These are phyloP conservation scores for Wasmannia auropunctata DNA, from an alignment of 1,140 invertebrate genomes.

Conservation along the genomic window DNA sequence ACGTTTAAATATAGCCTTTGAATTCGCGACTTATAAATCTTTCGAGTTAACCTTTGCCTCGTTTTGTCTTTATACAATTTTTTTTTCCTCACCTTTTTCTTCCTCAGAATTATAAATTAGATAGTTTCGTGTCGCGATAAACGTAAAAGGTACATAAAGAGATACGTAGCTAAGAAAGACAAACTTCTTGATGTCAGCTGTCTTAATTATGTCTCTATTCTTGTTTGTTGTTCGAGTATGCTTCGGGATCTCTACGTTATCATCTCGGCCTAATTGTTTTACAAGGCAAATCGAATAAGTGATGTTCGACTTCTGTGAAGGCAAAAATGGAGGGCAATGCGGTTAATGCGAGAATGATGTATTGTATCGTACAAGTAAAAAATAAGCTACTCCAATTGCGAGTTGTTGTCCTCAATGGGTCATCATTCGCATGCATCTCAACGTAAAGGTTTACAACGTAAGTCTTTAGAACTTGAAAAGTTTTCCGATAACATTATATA, in stretches of 20 bases:
- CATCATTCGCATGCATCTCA: not conserved
- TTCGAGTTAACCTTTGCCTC: not conserved
- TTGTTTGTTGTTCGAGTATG: conserved; percentile 2
- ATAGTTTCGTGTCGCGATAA: not conserved
- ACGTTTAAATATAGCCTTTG: too few relatives aligned
- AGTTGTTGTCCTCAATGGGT: conserved; percentile 20
- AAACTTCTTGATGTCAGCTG: not conserved
- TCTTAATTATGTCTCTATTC: conserved; percentile 30
- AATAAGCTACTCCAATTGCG: conserved; percentile 16
- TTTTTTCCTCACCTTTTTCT: not conserved
- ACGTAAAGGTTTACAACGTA: not conserved
- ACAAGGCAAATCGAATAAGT: conserved; percentile 62
- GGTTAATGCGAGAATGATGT: conserved; percentile 33
- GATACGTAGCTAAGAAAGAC: not conserved
- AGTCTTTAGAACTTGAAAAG: not conserved
- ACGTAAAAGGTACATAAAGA: not conserved
- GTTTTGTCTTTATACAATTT: not conserved
- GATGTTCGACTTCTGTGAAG: conserved; percentile 59
- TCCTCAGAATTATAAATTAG: not conserved
- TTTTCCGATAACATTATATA: too few relatives aligned
- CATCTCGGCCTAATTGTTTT: conserved; percentile 47
- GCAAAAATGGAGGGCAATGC: conserved; percentile 29
- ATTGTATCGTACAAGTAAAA: conserved; percentile 6
- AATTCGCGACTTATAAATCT: not conserved
- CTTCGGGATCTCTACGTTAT: conserved; percentile 2